Evolutionary conservation across 2,888 invertebrate species (phyloP).

Genomic region (Orchesellides sinensis): DNA sequence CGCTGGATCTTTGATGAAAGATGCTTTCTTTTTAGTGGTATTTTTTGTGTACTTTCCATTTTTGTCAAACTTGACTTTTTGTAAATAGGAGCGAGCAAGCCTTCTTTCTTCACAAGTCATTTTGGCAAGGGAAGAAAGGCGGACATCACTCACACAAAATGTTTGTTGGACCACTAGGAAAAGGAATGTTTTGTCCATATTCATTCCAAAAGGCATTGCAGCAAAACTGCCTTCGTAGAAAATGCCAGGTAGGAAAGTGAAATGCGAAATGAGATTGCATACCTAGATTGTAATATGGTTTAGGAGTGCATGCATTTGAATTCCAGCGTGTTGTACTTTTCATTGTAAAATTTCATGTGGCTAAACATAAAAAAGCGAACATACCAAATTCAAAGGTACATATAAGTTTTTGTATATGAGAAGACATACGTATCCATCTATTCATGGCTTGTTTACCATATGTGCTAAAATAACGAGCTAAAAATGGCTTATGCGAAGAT

Average conservation of each 20-base stretch:
- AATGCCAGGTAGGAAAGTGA: not conserved
- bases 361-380: slow-evolving; percentile 13
- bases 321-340: slow-evolving; percentile 3
- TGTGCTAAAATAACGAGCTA: slow-evolving; percentile 16
- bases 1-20: slow-evolving; percentile 50
- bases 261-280: slow-evolving; percentile 27
- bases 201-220: not conserved
- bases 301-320: not conserved
- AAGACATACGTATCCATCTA: not conserved
- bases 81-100: slow-evolving; percentile 14
- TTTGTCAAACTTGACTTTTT: slow-evolving; percentile 56
- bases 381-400: not conserved
- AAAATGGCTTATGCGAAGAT: slow-evolving; percentile 24
- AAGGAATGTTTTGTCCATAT: slow-evolving; percentile 11
- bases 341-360: slow-evolving; percentile 18
- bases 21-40: slow-evolving; percentile 8
- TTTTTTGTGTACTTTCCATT: slow-evolving; percentile 53
- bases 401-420: not conserved
- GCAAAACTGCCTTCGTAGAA: not conserved
- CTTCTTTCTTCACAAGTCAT: slow-evolving; percentile 26
- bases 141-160: slow-evolving; percentile 40
- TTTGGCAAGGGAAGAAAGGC: slow-evolving; percentile 34
- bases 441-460: slow-evolving; percentile 29
- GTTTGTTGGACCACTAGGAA: slow-evolving; percentile 6
- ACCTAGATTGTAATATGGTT: too few relatives aligned